Percentiles rank a stretch among this genome's conserved stretches.
phyloP scores from a whole-genome alignment of 2,113 vertebrate species.

The Gopherus evgoodei region DNA sequence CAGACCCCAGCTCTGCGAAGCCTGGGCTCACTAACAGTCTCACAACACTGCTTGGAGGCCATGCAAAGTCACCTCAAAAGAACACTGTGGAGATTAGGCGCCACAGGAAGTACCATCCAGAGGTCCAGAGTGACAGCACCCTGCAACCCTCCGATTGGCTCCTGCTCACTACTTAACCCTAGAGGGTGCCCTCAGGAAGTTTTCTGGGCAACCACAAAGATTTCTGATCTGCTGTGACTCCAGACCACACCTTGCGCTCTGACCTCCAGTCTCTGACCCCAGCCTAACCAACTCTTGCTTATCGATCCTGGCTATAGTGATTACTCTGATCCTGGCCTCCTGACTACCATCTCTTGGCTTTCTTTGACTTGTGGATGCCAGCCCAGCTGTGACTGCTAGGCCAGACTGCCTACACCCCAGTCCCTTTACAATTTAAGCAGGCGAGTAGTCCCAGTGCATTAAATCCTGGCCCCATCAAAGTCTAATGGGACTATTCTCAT shows the following conservation, averaged over 20 bases:
- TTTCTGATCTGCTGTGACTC: background rate
- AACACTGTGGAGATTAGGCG: background rate
- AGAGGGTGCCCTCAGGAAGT: background rate
- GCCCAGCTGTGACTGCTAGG: background rate
- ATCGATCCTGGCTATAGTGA: background rate
- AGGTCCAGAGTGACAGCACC: too few relatives aligned
- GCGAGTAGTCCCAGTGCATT: background rate
- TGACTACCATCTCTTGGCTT: background rate
- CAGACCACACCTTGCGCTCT: background rate
- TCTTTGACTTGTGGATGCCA: background rate
- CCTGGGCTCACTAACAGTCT: background rate
- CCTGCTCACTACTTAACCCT: background rate
- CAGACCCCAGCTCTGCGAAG: background rate
- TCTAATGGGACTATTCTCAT: background rate
- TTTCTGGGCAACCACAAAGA: background rate
- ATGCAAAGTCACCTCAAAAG: background rate
- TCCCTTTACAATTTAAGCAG: background rate
- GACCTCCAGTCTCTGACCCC: background rate
- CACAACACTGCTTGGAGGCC: background rate
- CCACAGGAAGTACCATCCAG: background rate
- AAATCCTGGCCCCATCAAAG: background rate
- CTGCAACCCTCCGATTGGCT: background rate
- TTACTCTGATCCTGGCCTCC: background rate
- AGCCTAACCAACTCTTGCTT: background rate
- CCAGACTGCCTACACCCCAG: background rate